Evolutionary conservation across 2,888 invertebrate species (phyloP).

Genomic region (Eueremaeus valkanovi): DNA sequence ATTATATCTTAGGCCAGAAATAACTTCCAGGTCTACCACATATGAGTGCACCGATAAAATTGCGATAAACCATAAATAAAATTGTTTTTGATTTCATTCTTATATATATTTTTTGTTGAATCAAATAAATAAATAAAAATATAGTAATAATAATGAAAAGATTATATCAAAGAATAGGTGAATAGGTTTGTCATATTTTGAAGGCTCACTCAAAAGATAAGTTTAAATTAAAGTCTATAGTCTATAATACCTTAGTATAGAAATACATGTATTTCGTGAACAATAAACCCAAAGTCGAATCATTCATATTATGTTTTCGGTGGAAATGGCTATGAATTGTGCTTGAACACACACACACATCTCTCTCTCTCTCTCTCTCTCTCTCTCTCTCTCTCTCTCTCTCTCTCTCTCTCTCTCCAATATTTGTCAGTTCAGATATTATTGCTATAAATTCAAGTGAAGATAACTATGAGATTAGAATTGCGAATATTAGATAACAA

Average conservation of each 20-base stretch:
- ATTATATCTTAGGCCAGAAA: constrained; percentile 13
- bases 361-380: too few relatives aligned
- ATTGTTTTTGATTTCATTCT: neutral
- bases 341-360: too few relatives aligned
- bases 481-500: constrained; percentile 5
- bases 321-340: neutral
- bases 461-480: neutral
- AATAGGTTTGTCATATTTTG: neutral
- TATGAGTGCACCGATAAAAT: too few relatives aligned
- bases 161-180: too few relatives aligned
- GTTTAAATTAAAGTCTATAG: too few relatives aligned
- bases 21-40: constrained; percentile 13
- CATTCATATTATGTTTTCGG: neutral
- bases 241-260: too few relatives aligned
- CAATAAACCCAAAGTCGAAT: neutral
- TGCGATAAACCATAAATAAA: neutral
- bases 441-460: neutral
- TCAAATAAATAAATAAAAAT: neutral
- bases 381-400: too few relatives aligned
- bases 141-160: neutral
- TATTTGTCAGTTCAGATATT: neutral
- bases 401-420: too few relatives aligned
- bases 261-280: neutral
- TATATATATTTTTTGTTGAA: neutral
- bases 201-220: too few relatives aligned